Evolutionary conservation across 1,140 invertebrate genomes (phyloP).

Genomic region (Planococcus citri): DNA sequence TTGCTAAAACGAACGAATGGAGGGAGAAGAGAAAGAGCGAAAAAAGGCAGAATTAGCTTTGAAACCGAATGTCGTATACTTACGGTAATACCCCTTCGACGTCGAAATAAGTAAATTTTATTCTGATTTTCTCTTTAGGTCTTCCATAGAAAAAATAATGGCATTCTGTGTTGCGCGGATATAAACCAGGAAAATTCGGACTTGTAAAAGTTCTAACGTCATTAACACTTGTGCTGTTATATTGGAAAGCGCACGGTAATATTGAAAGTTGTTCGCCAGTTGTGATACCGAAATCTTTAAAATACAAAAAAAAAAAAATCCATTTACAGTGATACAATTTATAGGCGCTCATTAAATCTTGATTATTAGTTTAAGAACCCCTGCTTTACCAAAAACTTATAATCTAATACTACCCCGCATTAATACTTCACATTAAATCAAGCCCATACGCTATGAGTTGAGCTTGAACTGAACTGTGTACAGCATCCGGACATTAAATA

Average conservation of each 20-base stretch:
- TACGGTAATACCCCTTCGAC: slow-evolving; percentile 82
- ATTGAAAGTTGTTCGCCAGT: slow-evolving; percentile 56
- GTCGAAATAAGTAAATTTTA: slow-evolving; percentile 82
- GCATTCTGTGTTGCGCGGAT: slow-evolving; percentile 83
- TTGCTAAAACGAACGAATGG: slow-evolving; percentile 23
- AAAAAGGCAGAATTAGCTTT: neutral
- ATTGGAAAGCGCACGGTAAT: slow-evolving; percentile 68
- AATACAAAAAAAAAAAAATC: slow-evolving; percentile 16
- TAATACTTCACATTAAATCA: too few species aligned
- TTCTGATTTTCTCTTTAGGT: slow-evolving; percentile 62
- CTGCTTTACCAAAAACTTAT: too few species aligned
- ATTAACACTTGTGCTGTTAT: slow-evolving; percentile 49
- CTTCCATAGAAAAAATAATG: slow-evolving; percentile 87
- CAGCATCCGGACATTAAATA: too few species aligned
- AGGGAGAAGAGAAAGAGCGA: neutral
- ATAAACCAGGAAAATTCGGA: slow-evolving; percentile 85
- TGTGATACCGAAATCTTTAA: slow-evolving; percentile 65
- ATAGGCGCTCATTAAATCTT: too few species aligned
- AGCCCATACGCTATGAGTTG: too few species aligned
- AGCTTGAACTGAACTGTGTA: too few species aligned
- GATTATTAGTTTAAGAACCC: too few species aligned
- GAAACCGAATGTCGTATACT: slow-evolving; percentile 34
- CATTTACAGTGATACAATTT: neutral
- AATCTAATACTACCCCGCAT: too few species aligned
- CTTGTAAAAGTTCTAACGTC: slow-evolving; percentile 72